Percentiles rank a stretch among this genome's conserved stretches.
Evolutionary conservation across 1,140 invertebrate genomes (phyloP).

Genomic region (Liolophura sinensis): DNA sequence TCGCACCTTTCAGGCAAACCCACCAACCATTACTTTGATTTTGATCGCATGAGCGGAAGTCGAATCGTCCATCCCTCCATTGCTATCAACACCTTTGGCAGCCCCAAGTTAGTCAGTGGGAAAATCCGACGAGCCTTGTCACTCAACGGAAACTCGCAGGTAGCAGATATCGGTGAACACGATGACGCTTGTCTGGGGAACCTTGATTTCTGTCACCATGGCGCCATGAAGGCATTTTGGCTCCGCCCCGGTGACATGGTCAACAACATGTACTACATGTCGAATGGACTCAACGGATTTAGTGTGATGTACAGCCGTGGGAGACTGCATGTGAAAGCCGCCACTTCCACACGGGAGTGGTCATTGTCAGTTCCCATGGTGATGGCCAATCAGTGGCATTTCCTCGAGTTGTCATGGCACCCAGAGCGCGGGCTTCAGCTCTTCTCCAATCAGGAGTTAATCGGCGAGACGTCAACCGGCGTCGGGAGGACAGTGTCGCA

Average conservation of each 20-base stretch:
- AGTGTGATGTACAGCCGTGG: slow-evolving; percentile 24
- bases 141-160: slow-evolving; percentile 38
- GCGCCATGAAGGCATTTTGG: slow-evolving; percentile 41
- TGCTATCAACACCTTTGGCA: slow-evolving; percentile 29
- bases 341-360: slow-evolving; percentile 39
- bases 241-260: slow-evolving; percentile 34
- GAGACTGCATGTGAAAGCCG: slow-evolving; percentile 23
- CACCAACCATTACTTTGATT: slow-evolving; percentile 27
- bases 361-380: slow-evolving; percentile 22
- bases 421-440: slow-evolving; percentile 42
- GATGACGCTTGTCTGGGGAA: slow-evolving; percentile 45
- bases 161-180: slow-evolving; percentile 41
- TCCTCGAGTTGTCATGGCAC: slow-evolving; percentile 51
- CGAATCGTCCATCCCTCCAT: slow-evolving; percentile 32
- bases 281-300: slow-evolving; percentile 50
- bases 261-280: slow-evolving; percentile 42
- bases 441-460: slow-evolving; percentile 38
- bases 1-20: slow-evolving; percentile 24
- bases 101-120: slow-evolving; percentile 30
- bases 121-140: slow-evolving; percentile 41
- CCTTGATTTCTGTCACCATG: slow-evolving; percentile 47
- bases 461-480: slow-evolving; percentile 21
- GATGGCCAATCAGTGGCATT: slow-evolving; percentile 42
- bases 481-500: not conserved
- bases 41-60: slow-evolving; percentile 29